Base-by-base conservation (phyloP, 2,888 invertebrate species). In the Homarus gammarus region DNA sequence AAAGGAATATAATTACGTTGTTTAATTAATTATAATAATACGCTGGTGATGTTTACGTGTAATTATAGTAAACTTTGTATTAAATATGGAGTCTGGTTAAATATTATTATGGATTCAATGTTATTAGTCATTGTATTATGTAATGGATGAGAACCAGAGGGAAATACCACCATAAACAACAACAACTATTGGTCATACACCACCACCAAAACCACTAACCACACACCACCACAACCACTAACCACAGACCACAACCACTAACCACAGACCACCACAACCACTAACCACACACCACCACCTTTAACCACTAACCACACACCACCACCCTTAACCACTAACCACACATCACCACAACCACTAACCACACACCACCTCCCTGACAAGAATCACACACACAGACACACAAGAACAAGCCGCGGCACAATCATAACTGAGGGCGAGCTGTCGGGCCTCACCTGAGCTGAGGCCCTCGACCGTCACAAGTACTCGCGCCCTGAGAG, bases 401-500 rank as follows among this genome's bases (percentile, higher is more conserved):
- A 18, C 56, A 1, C 15, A 0, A 44, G 6, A 12, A 44, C 6
- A 44, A 12, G 44, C 44, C 12, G 64, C 27, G 27, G 27, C n/a
- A 27, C 64, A 64, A 22, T 22, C 56, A 3, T 27, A 27, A 6
- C 64, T 64, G 64, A 64, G 6, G 27, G 64, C 31, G 22, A 5
- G 8, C 2, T 22, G 56, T 27, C 31, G 5, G 44, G 64, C 22
- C 56, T 56, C 18, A 56, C 64, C 12, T 44, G 44, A 64, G 18
- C 64, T 64, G 27, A 27, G 18, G 56, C 64, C 64, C 64, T 64
- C 49, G 44, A 75, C 40, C n/a, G 44, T 75, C 75, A n/a, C 49
- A 75, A 75, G n/a, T 36, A 44, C 40, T 44, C 44, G 75, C 12
- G 40, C 27, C 27, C 44, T 49, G 75, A 44, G 75, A 75, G 75